Evolutionary conservation across 2,113 vertebrate genomes (phyloP).

Genomic region (Ceyx margarethae): DNA sequence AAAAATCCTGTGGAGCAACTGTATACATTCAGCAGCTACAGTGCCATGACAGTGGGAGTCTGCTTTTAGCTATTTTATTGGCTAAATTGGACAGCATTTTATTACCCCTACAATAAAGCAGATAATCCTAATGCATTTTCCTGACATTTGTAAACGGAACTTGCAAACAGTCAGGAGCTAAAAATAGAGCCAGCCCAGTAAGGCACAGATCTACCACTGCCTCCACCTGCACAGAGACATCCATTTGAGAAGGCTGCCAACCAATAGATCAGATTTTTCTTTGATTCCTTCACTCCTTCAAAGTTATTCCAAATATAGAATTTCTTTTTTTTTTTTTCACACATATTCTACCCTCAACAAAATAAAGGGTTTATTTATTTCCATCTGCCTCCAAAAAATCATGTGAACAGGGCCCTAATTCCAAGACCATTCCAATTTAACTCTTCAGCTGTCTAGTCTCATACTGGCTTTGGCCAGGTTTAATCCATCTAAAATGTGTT

Average conservation of each 20-base stretch:
- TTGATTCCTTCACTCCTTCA: neutral
- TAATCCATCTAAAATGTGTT: neutral
- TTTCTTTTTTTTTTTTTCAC: neutral
- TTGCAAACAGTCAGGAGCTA: constrained; percentile 29
- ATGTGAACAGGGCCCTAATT: neutral
- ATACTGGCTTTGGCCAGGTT: neutral
- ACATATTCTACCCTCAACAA: neutral
- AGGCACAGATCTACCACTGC: neutral
- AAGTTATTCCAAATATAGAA: neutral
- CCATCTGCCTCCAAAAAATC: neutral
- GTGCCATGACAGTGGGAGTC: neutral
- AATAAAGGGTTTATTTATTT: neutral
- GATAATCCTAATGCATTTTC: constrained; percentile 47
- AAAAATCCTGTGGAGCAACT: neutral
- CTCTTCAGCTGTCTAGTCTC: neutral
- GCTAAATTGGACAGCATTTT: constrained; percentile 41
- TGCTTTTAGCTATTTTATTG: constrained; percentile 10
- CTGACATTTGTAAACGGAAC: constrained; percentile 33
- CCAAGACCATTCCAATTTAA: neutral
- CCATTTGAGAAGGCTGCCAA: neutral
- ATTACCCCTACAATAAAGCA: constrained; percentile 28
- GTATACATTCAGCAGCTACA: neutral
- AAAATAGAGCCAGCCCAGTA: constrained; percentile 47
- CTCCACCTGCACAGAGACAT: neutral
- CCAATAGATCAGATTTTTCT: neutral